Conservation (phyloP, 2,888 invertebrate species). For the Nomada lathburiana region DNA sequence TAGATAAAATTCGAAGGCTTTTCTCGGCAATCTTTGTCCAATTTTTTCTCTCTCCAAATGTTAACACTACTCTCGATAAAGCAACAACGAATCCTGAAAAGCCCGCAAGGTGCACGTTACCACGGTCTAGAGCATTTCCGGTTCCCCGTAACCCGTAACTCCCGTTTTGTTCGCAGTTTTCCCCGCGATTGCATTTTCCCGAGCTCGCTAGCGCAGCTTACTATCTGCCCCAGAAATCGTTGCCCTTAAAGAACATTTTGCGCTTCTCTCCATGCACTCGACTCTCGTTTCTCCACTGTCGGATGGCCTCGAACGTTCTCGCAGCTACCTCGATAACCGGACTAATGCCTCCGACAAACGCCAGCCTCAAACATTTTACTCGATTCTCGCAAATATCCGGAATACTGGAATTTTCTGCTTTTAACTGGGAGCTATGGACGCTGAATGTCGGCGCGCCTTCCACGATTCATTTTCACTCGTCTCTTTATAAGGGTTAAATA, state of each 20-base stretch:
- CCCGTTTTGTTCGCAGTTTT: slow-evolving; percentile 22
- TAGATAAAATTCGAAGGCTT: neutral
- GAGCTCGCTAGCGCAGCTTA: neutral
- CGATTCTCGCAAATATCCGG: slow-evolving; percentile 6
- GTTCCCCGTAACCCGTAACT: neutral
- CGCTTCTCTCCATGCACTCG: neutral
- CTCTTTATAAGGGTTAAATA: too few species aligned
- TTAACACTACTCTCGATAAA: neutral
- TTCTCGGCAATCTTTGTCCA: neutral
- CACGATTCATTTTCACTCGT: neutral
- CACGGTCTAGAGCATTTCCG: neutral
- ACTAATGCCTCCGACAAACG: slow-evolving; percentile 35
- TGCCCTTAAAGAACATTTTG: slow-evolving; percentile 20
- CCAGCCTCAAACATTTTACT: neutral
- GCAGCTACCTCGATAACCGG: slow-evolving; percentile 20
- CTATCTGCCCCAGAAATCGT: slow-evolving; percentile 40
- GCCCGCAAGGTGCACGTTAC: neutral
- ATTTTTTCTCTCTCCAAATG: neutral
- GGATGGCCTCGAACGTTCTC: neutral
- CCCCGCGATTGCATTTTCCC: slow-evolving; percentile 23
- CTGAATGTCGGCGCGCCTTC: neutral
- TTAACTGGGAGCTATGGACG: neutral
- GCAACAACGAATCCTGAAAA: neutral
- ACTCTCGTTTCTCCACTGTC: neutral
- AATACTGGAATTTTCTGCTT: neutral